Base-by-base conservation (phyloP, 2,888 invertebrate genomes). In the Arctia plantaginis region DNA sequence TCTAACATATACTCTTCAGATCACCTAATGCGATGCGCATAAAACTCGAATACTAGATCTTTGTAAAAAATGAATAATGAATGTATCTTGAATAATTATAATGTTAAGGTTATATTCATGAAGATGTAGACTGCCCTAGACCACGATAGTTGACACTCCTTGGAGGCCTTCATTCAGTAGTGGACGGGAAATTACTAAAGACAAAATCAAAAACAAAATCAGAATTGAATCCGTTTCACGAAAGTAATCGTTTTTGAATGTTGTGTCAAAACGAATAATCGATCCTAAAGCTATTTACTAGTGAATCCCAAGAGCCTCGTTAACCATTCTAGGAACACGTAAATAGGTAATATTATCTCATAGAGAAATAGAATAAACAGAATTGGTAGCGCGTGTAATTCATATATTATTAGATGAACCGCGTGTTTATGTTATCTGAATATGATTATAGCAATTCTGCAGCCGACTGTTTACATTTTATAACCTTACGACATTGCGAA, bases 391-490 rank as follows among this genome's bases (percentile, higher is more conserved):
- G 39, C 30, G 30, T 70, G 70, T 44, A n/a, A 30, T 55, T 55
- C n/a, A 55, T 23, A 33, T 41, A 62, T 62, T 41, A 70, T 70
- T 44, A 62, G 41, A 62, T 70, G 39, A 62, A 51, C 47, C 68
- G 35, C n/a, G 13, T 68, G 68, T 68, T 68, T 68, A 68, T 68
- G 15, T 68, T 35, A 68, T 68, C 13, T 33, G 35, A 68, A 51
- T 68, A 51, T 51, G 47, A 68, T 51, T 68, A 51, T 51, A 51
- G 33, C 47, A 51, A 68, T 68, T 51, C 51, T 68, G 67, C 12
- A 68, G 33, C 30, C 67, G 33, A 30, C 23, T 68, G 67, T 68
- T 47, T 51, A 68, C n/a, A 7, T 35, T 27, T 15, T 51, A 23
- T 51, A 68, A 67, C 67, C 44, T 47, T 44, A 67, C 44, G 44